Base-by-base conservation (phyloP, 2,888 invertebrate species). In the Nephrotoma appendiculata region DNA sequence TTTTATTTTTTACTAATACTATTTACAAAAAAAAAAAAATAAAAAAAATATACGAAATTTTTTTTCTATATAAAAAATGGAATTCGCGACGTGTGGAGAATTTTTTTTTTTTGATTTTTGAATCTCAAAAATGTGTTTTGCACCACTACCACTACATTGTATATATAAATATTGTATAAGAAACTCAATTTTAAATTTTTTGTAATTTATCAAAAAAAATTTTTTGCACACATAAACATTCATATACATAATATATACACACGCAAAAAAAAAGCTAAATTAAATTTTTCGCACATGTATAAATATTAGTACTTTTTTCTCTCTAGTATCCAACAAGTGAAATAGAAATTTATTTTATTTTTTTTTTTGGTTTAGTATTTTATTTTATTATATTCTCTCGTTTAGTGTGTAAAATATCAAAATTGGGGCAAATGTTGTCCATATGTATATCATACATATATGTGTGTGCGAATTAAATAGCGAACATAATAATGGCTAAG, bases 21-120 rank as follows among this genome's bases (percentile, higher is more conserved):
- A 71, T 71, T 71, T 71, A 9, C 19, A 71, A 57, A 57, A 5
- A 57, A 19, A 57, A 5, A 19, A 15, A 31, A n/a, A n/a, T n/a
- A 71, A 7, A 71, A 45, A 19, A 85, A 19, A 12, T 57, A 41
- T 48, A 48, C 11, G n/a, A 41, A 83, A 4, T 41, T 48, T 48
- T 48, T 48, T 48, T 71, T 71, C 71, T 71, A 71, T 71, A 71
- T 71, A 31, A 71, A 71, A 19, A 71, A 71, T 71, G 71, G 71
- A 71, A 71, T 84, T 84, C 84, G 84, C 84, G 43, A 84, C 84
- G 84, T 84, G 84, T 43, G 84, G 84, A 84, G 84, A 85, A 44
- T 85, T 45, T 85, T 45, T 44, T n/a, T 85, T 44, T 85, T 44
- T 71, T 71, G 71, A 71, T 31, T 71, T 71, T 71, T 31, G 71